Base-by-base conservation (phyloP, 2,888 invertebrate species). In the Folsomia manolachei region DNA sequence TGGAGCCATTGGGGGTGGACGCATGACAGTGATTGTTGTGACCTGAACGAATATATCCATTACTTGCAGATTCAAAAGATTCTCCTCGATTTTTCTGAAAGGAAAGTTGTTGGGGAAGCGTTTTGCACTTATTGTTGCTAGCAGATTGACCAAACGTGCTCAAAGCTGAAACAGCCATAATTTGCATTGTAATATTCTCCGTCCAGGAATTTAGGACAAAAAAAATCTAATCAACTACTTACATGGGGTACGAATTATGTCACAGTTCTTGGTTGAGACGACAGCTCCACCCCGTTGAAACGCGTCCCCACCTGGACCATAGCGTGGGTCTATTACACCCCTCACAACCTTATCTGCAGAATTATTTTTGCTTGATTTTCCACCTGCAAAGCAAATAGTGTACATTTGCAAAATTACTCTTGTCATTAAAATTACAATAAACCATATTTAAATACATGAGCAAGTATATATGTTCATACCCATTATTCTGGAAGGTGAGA, bases 221-320 rank as follows among this genome's bases (percentile, higher is more conserved):
- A 51, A 66, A n/a, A 4, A 23, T 18, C 25, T 63, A 21, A 14
- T n/a, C 2, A 18, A 39, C 26, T 24, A 69, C 77, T 79, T 75
- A 80, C 80, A 80, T 27, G 80, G 80, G 27, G 80, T 80, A 27
- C 80, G 77, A 72, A 80, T 80, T 67, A 80, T 80, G 71, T 80
- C 80, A 75, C 80, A 80, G 71, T 80, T 79, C 72, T 80, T 80
- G 75, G 77, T 78, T 52, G 79, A 70, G 1, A 80, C 79, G 21
- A 80, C 79, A 1, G 78, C 78, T n/a, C 76, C 77, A 27, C 77
- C 75, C 51, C 80, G 70, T 69, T 80, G 80, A 69, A 80, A 80
- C 53, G 76, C 72, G 67, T 80, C 80, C 27, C 75, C 78, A 19
- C 78, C 77, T 23, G 74, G 73, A 19, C 73, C 70, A 56, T 73